A percentile compares a stretch with the other conserved stretches of the same genome.
Conservation (phyloP, 2,113 vertebrate genomes). For the Neopipo cinnamomea region DNA sequence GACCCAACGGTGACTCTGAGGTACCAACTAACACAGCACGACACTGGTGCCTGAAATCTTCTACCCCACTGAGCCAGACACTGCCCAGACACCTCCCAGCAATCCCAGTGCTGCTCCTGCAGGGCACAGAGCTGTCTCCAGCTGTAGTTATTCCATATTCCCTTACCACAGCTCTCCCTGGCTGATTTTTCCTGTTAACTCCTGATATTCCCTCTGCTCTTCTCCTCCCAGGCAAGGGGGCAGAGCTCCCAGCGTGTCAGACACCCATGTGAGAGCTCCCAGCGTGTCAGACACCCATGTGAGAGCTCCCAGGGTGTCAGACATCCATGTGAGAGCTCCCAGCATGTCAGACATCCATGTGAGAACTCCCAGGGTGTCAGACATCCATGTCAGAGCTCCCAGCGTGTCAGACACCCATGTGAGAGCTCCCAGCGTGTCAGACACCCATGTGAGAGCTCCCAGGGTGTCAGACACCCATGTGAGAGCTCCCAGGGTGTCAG, state of each 20-base stretch:
- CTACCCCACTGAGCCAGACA: neutral
- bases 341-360: neutral
- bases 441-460: no score
- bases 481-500: neutral
- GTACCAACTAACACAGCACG: neutral
- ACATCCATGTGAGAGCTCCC: no score
- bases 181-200: neutral
- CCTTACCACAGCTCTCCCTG: neutral
- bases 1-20: neutral
- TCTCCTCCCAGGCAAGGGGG: neutral
- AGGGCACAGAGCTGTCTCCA: neutral
- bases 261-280: no score
- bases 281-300: neutral
- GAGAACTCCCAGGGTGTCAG: no score
- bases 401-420: no score
- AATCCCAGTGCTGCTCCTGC: neutral
- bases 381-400: neutral
- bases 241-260: neutral
- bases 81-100: neutral
- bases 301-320: no score
- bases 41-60: neutral
- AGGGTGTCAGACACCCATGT: neutral
- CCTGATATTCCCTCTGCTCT: neutral
- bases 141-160: neutral
- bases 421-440: no score